Conservation (phyloP, 2,113 vertebrate species). For the Oenanthe oenanthe region DNA sequence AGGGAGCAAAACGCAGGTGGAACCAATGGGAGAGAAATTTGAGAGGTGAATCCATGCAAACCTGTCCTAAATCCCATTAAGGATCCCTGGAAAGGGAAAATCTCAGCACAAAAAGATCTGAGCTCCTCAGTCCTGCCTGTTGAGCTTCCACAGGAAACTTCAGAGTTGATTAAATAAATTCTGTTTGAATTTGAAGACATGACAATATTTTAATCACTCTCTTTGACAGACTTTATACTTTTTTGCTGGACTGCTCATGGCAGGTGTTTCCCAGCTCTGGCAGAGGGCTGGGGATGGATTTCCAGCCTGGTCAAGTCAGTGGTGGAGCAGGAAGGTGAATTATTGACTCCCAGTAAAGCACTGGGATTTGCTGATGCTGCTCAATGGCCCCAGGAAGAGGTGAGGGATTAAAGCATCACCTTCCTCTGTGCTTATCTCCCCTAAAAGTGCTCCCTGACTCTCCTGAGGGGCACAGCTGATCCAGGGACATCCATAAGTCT, state of each 20-base stretch:
- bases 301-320: not conserved
- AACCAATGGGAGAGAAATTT: not conserved
- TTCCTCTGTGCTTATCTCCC: not conserved
- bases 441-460: not conserved
- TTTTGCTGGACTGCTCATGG: not conserved
- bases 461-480: not conserved
- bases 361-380: not conserved
- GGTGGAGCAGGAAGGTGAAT: not conserved
- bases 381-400: not conserved
- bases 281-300: not conserved
- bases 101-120: not conserved
- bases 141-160: not conserved
- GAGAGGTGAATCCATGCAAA: not conserved
- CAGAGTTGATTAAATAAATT: not conserved
- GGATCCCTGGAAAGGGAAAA: not conserved
- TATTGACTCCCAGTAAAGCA: not conserved
- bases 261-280: not conserved
- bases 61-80: fast-evolving
- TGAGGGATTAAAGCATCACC: fast-evolving
- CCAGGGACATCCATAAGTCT: fast-evolving
- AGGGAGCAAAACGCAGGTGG: not conserved
- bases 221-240: fast-evolving
- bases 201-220: not conserved
- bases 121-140: not conserved
- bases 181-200: not conserved